Evolutionary conservation across 2,888 invertebrate genomes (phyloP).

Genomic region (Uropetala carovei): DNA sequence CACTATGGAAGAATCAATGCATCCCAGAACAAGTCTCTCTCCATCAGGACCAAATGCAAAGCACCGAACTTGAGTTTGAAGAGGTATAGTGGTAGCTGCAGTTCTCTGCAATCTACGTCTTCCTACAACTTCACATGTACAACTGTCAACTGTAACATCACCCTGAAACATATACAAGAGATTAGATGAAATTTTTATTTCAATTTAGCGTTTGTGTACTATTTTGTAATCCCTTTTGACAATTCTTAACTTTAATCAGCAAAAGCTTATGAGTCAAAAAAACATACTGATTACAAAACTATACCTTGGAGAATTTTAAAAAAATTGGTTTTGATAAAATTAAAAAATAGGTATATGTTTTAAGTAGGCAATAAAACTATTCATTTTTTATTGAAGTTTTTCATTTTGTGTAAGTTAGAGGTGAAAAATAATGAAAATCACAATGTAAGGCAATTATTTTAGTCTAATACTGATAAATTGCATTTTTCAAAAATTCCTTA

Average conservation of each 20-base stretch:
- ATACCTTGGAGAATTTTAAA: too few relatives aligned
- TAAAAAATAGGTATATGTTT: too few relatives aligned
- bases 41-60: constrained; percentile 84
- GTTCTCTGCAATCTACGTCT: constrained; percentile 80
- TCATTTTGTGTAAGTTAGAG: too few relatives aligned
- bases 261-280: too few relatives aligned
- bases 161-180: constrained; percentile 73
- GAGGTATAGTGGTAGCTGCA: constrained; percentile 82
- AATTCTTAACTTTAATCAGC: constrained; percentile 68
- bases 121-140: constrained; percentile 80
- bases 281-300: too few relatives aligned
- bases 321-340: too few relatives aligned
- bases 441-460: too few relatives aligned
- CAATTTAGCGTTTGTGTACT: constrained; percentile 67
- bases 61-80: constrained; percentile 84
- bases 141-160: constrained; percentile 84
- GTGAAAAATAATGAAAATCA: too few relatives aligned
- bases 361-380: too few relatives aligned
- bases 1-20: constrained; percentile 90
- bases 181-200: background rate
- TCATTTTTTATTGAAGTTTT: too few relatives aligned
- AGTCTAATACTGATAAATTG: too few relatives aligned
- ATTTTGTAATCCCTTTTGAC: constrained; percentile 68
- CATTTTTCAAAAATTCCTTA: too few relatives aligned
- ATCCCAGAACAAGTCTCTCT: constrained; percentile 86